These are phyloP conservation scores for Monoplex corrugatus DNA, from an alignment of 2,888 invertebrate species.

Conservation along the genomic window DNA sequence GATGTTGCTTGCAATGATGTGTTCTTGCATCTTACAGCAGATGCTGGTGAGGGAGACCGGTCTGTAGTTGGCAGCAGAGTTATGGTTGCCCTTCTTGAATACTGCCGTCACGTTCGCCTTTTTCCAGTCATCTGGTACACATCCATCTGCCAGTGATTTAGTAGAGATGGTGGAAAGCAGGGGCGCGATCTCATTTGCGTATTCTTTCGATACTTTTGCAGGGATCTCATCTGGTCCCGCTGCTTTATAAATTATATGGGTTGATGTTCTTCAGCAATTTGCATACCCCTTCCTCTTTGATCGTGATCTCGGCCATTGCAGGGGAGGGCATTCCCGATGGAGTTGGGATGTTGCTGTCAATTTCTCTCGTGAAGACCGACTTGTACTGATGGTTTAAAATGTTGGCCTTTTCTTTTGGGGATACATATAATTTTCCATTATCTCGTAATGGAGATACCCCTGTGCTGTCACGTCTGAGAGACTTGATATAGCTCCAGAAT, in stretches of 20 bases:
- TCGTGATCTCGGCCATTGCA: neutral
- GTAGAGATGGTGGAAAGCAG: neutral
- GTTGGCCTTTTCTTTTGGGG: slow-evolving; percentile 12
- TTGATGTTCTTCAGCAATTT: slow-evolving; percentile 1
- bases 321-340: slow-evolving; percentile 5
- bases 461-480: neutral
- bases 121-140: neutral
- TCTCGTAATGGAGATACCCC: no score
- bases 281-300: slow-evolving; percentile 3
- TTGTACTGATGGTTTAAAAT: neutral
- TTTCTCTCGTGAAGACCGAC: slow-evolving; percentile 2
- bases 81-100: neutral
- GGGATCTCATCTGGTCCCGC: slow-evolving; percentile 1
- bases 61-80: neutral
- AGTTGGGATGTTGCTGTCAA: neutral
- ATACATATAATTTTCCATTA: neutral
- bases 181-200: neutral
- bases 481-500: neutral
- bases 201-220: neutral
- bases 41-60: neutral
- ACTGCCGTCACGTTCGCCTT: slow-evolving; percentile 16
- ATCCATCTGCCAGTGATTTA: neutral
- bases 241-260: neutral
- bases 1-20: neutral
- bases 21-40: slow-evolving; percentile 6